Conservation (phyloP, 2,797 vertebrate genomes). For the Dryobates pubescens region DNA sequence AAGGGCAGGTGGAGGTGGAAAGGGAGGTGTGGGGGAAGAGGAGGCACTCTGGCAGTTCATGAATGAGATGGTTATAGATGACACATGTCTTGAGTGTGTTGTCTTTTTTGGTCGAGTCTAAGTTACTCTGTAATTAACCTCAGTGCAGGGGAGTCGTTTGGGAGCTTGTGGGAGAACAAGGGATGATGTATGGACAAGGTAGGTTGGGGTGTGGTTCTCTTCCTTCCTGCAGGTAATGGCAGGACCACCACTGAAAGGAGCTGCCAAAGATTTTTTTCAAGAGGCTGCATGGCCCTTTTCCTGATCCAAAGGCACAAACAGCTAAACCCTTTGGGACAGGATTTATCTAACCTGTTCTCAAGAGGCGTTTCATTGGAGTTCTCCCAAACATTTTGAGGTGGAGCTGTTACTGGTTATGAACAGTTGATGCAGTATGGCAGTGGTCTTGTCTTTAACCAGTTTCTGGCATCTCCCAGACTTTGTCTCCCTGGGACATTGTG, state of each 20-base stretch:
- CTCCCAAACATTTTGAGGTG: neutral
- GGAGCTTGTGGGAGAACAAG: neutral
- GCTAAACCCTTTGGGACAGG: neutral
- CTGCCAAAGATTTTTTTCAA: neutral
- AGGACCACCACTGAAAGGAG: neutral
- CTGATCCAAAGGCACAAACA: neutral
- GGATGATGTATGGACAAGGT: neutral
- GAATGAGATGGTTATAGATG: slow-evolving; percentile 34
- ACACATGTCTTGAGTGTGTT: neutral
- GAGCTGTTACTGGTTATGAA: neutral
- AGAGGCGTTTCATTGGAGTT: neutral
- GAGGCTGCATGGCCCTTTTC: neutral
- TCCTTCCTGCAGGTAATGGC: neutral
- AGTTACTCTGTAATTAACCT: slow-evolving; percentile 29
- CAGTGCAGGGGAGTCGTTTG: neutral
- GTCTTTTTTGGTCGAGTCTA: neutral
- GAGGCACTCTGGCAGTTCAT: slow-evolving; percentile 22
- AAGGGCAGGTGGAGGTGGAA: slow-evolving; percentile 41
- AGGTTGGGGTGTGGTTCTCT: neutral
- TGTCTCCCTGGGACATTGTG: neutral
- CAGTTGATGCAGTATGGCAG: neutral
- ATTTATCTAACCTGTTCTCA: neutral
- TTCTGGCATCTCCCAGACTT: neutral
- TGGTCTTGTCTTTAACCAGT: neutral
- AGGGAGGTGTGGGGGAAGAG: neutral